A percentile compares a stretch with the other conserved stretches of the same genome.
Evolutionary conservation across 2,113 vertebrate genomes (phyloP).

Genomic region (Forbesichthys agassizii): DNA sequence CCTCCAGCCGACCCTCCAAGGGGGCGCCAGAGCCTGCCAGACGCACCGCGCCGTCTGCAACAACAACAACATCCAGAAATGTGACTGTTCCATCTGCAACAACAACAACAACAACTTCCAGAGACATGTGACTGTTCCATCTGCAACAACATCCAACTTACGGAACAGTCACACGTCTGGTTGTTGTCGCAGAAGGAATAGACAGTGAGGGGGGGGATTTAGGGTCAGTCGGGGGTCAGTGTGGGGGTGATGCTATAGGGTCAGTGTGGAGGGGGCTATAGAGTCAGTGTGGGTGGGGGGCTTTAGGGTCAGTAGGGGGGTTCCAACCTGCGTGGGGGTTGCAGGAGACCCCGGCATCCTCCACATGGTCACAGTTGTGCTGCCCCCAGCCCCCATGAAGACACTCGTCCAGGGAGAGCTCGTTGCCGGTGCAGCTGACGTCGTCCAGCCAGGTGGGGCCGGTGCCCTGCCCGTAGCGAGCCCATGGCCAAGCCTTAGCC

Average conservation of each 20-base stretch:
- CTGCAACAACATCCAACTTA: too few relatives aligned
- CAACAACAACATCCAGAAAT: constrained; percentile 10
- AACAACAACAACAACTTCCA: constrained; percentile 16
- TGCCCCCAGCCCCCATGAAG: constrained; percentile 80
- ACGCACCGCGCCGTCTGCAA: constrained; percentile 70
- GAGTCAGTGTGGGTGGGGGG: too few relatives aligned
- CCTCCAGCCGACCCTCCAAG: constrained; percentile 69
- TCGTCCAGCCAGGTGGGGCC: constrained; percentile 81
- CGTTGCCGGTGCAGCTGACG: constrained; percentile 81
- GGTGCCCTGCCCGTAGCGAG: constrained; percentile 75
- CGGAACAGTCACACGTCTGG: too few relatives aligned
- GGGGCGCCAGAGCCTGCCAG: constrained; percentile 63
- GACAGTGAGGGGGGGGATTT: too few relatives aligned
- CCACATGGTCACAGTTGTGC: constrained; percentile 82
- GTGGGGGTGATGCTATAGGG: too few relatives aligned
- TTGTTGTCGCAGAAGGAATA: too few relatives aligned
- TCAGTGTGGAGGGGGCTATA: not conserved
- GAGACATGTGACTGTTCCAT: not conserved
- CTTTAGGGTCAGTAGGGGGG: not conserved
- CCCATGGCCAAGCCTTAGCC: constrained; percentile 79
- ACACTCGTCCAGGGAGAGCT: constrained; percentile 82
- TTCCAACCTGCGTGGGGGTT: constrained; percentile 73
- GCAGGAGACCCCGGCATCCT: constrained; percentile 82
- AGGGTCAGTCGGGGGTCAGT: not conserved
- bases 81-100: too few relatives aligned